A percentile compares a stretch with the other conserved stretches of the same genome.
These are phyloP conservation scores for Rhizomys pruinosus DNA, from an alignment of 2,113 vertebrate genomes.

Conservation along the genomic window DNA sequence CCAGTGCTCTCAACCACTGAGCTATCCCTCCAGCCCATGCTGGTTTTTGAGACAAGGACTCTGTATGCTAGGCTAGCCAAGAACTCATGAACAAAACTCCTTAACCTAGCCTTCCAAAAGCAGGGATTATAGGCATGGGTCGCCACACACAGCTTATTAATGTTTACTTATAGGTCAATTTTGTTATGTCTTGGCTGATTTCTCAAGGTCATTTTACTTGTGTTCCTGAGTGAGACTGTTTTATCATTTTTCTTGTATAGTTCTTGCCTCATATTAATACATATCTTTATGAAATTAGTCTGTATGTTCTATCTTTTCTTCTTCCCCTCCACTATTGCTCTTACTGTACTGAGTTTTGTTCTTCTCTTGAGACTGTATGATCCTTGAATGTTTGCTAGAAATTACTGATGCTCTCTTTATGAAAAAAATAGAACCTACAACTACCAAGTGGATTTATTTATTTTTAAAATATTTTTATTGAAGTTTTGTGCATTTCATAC, in stretches of 20 bases:
- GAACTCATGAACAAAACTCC: neutral
- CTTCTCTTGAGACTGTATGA: neutral
- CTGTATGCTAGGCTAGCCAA: neutral
- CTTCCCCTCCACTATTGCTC: neutral
- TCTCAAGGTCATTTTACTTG: neutral
- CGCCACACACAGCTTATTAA: neutral
- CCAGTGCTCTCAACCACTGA: too few relatives aligned
- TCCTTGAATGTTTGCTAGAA: neutral
- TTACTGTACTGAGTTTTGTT: neutral
- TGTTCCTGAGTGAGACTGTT: neutral
- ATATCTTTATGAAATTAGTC: neutral
- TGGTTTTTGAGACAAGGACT: too few relatives aligned
- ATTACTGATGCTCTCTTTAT: neutral
- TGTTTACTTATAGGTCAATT: neutral
- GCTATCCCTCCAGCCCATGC: too few relatives aligned
- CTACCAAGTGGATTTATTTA: neutral
- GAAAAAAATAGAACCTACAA: neutral
- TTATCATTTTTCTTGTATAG: neutral
- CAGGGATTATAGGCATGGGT: neutral
- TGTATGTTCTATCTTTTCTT: neutral
- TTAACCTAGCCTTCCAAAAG: neutral
- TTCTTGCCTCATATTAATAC: neutral
- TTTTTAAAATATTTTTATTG: too few relatives aligned
- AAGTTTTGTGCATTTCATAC: too few relatives aligned
- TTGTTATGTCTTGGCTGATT: neutral